Conservation (phyloP, 1,140 invertebrate species). For the Neodiprion lecontei region DNA sequence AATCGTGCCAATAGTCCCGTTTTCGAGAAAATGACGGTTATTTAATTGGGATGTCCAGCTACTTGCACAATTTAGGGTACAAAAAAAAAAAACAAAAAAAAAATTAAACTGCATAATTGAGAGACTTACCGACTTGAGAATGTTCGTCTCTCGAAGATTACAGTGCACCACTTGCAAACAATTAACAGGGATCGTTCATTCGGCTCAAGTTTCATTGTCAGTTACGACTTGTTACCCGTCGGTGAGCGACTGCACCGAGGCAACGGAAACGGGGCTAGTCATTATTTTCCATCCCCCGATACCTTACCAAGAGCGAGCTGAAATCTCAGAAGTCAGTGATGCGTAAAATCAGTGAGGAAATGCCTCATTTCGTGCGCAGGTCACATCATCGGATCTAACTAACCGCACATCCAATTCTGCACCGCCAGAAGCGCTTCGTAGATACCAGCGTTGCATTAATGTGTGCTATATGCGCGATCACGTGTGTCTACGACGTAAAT, state of each 20-base stretch:
- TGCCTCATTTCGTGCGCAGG: constrained; percentile 4
- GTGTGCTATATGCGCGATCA: too few relatives aligned
- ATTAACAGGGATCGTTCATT: too few relatives aligned
- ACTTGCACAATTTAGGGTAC: too few relatives aligned
- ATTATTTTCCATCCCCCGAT: background rate
- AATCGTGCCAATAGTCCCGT: too few relatives aligned
- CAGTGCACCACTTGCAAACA: too few relatives aligned
- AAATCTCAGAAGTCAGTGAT: background rate
- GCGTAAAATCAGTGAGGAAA: background rate
- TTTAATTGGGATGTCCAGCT: too few relatives aligned
- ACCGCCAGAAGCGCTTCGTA: background rate
- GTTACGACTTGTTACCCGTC: background rate
- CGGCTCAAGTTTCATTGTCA: background rate
- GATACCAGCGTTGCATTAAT: background rate
- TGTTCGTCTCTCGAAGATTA: too few relatives aligned
- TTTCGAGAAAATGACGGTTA: too few relatives aligned
- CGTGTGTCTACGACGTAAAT: too few relatives aligned
- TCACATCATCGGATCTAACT: background rate
- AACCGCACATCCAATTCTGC: constrained; percentile 7
- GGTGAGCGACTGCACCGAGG: background rate
- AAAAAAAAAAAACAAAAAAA: too few relatives aligned
- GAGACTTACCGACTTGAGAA: too few relatives aligned
- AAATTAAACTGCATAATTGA: too few relatives aligned
- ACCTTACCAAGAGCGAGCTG: background rate
- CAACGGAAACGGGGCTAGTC: background rate